phyloP scores from a whole-genome alignment of 2,888 invertebrate genomes.

The Cryptus armator region DNA sequence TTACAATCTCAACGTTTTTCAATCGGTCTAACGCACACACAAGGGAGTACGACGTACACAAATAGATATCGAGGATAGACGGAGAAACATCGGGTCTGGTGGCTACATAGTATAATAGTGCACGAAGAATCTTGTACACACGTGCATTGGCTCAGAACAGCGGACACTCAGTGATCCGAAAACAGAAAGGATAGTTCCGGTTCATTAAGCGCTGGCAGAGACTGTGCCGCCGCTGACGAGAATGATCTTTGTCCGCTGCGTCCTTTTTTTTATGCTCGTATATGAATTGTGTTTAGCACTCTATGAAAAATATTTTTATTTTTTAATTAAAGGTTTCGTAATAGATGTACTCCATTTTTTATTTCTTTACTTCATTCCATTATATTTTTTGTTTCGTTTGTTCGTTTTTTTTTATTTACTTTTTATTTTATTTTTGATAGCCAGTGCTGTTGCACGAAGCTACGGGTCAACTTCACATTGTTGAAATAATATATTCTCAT shows the following conservation, averaged over 20 bases:
- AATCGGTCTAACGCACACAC: slow-evolving; percentile 66
- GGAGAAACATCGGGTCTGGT: not conserved
- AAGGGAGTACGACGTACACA: not conserved
- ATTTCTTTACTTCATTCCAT: too few relatives aligned
- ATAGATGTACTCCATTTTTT: too few relatives aligned
- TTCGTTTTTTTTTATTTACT: not conserved
- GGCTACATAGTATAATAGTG: not conserved
- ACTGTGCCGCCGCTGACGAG: slow-evolving; percentile 27
- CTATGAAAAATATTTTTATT: not conserved
- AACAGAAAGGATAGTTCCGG: slow-evolving; percentile 55
- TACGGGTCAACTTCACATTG: slow-evolving; percentile 39
- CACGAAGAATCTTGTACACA: slow-evolving; percentile 17
- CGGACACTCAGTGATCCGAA: slow-evolving; percentile 49
- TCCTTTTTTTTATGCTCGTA: slow-evolving; percentile 19
- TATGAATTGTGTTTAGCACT: too few relatives aligned
- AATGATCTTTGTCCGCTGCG: slow-evolving; percentile 8
- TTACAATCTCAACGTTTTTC: slow-evolving; percentile 76
- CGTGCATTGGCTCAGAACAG: slow-evolving; percentile 19
- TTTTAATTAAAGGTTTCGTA: not conserved
- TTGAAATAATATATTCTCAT: slow-evolving; percentile 52
- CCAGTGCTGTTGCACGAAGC: not conserved
- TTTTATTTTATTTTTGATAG: slow-evolving; percentile 17
- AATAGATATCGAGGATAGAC: slow-evolving; percentile 39
- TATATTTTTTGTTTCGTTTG: not conserved
- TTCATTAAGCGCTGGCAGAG: slow-evolving; percentile 62